Percentiles rank a stretch among this genome's conserved stretches.
These are phyloP conservation scores for Lycia hirtaria DNA, from an alignment of 2,888 invertebrate species.

Conservation along the genomic window DNA sequence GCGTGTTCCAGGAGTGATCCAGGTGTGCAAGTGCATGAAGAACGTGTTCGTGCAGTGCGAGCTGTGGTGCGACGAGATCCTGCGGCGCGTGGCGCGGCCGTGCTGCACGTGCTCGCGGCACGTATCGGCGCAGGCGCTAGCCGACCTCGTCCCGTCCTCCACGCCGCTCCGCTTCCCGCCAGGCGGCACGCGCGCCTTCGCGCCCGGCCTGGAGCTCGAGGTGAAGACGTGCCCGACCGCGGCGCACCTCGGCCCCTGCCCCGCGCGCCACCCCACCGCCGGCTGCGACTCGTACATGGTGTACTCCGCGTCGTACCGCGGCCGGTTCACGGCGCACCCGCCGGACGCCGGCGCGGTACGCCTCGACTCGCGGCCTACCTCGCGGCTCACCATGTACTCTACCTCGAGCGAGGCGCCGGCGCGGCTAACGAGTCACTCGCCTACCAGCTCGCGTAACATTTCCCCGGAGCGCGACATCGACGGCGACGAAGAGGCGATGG, in stretches of 20 bases:
- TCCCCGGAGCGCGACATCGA: neutral
- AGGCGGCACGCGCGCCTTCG: conserved; percentile 46
- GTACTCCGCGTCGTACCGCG: conserved; percentile 39
- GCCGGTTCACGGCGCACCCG: neutral
- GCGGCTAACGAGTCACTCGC: neutral
- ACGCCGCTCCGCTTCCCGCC: conserved; percentile 50
- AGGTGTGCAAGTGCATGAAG: conserved; percentile 78
- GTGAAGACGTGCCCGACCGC: conserved; percentile 58
- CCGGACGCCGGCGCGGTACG: neutral
- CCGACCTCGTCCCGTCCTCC: conserved; percentile 60
- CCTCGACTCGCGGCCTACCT: neutral
- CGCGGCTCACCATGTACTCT: neutral
- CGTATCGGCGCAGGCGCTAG: conserved; percentile 57
- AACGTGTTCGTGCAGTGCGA: conserved; percentile 77
- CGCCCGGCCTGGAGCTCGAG: conserved; percentile 60
- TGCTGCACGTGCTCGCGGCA: conserved; percentile 71
- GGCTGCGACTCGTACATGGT: conserved; percentile 59
- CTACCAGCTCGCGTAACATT: neutral
- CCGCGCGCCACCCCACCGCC: conserved; percentile 48
- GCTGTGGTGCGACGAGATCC: conserved; percentile 74
- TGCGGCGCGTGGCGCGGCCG: conserved; percentile 66
- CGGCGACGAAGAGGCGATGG: neutral
- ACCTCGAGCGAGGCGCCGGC: neutral
- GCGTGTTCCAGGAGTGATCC: conserved; percentile 57
- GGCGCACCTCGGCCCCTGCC: conserved; percentile 60